Base-by-base conservation (phyloP, 2,888 invertebrate species). In the Watsonalla cultraria region DNA sequence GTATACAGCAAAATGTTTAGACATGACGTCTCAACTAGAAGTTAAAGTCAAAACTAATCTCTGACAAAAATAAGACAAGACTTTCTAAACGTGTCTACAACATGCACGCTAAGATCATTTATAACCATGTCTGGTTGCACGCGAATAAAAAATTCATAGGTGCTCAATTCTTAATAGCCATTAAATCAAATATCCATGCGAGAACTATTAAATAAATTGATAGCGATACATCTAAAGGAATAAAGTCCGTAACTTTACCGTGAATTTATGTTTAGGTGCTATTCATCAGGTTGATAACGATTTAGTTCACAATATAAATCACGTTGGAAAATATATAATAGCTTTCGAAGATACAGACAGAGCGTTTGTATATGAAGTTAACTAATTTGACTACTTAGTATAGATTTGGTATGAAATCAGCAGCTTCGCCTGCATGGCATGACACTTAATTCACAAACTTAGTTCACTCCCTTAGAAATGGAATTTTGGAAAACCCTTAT, bases 111-210 rank as follows among this genome's bases (percentile, higher is more conserved):
- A 37, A 49, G 49, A 49, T 49, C 39, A 49, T 49, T 49, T 49
- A 15, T 49, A 9, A 49, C 37, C 49, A 15, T 37, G 49, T 37
- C 39, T 49, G 49, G 49, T n/a, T 37, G 37, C 39, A 49, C 53
- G 49, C 48, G 15, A 45, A 51, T 51, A 51, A 47, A n/a, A 51
- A 50, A 47, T 50, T 47, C 5, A 47, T 47, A 47, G 51, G 46
- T 42, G 35, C 51, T 51, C 47, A 45, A 47, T 48, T 47, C 42
- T 47, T 47, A 37, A 51, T 45, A 51, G 33, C 11, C 51, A 47
- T 47, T 54, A 47, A 51, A 54, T 51, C 54, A 54, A 54, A 50
- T 50, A 55, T 49, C 46, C 34, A 37, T 48, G 35, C 39, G 13
- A 39, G 49, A 49, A 35, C 9, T 15, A 37, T 42, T 11, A 42